Evolutionary conservation across 2,888 invertebrate genomes (phyloP), one percentile per base, ranked within the genome.

Genomic region (Eristalinus sepulchralis): DNA sequence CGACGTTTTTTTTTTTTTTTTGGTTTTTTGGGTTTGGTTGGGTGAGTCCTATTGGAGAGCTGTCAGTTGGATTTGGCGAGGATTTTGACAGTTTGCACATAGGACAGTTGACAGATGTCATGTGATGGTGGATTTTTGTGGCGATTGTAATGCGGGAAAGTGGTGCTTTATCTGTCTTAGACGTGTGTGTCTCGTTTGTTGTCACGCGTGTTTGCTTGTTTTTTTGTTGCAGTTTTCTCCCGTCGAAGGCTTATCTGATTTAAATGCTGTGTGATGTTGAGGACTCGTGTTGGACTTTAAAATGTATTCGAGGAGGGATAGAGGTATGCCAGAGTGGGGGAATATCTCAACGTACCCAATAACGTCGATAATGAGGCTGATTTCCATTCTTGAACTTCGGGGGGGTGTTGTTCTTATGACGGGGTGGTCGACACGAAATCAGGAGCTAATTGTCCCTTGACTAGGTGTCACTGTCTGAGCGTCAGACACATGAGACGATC

Each of bases 61-160:
- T 73, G 82, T 85, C 82, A 78, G 53, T 57, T 83, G 75, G 34
- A 70, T 39, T 75, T 80, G 76, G 34, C 53, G 36, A 70, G 27
- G 66, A 71, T 62, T 82, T 85, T 78, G 73, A 82, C 73, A 82
- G 73, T 66, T 62, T 68, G 77, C 73, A 78, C 66, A 82, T 36
- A 75, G 66, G 60, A 70, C 57, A 80, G 60, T 60, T 84, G 84
- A 81, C 84, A 85, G 60, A 59, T 81, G 81, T 77, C 84, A 81
- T 63, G 81, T 76, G 72, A 73, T 67, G 72, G 33, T 36, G 73
- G 31, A 62, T 72, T 73, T 80, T 60, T 67, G 80, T 36, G 78
- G 78, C 27, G 27, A 5, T 2, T 64, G 63, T 10, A 39, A 55
- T 24, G 31, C 63, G n/a, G 39, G 64, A 64, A 20, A 20, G 57